A percentile compares a stretch with the other conserved stretches of the same genome.
phyloP scores from a whole-genome alignment of 2,888 invertebrate genomes.

The Lathronympha strigana region DNA sequence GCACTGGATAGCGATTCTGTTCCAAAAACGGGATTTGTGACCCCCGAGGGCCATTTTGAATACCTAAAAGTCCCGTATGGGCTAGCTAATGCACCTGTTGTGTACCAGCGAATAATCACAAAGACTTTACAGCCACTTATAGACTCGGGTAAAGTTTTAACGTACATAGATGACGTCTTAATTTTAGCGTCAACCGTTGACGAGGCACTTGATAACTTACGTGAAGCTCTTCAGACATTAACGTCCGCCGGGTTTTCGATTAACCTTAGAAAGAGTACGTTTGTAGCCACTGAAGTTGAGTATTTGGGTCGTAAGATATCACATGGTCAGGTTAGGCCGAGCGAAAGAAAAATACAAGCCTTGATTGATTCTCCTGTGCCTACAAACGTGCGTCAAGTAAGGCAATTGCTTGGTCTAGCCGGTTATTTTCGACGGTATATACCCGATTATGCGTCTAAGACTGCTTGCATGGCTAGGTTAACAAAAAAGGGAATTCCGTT shows the following conservation, averaged over 20 bases:
- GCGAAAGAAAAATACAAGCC: neutral
- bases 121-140: neutral
- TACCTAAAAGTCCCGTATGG: neutral
- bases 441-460: neutral
- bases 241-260: neutral
- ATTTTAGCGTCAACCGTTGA: neutral
- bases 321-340: no score
- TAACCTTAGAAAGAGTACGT: neutral
- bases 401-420: neutral
- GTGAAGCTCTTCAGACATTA: neutral
- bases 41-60: neutral
- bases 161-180: neutral
- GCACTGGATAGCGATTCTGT: no score
- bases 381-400: neutral
- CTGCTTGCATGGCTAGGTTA: neutral
- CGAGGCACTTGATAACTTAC: neutral
- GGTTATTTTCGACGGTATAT: neutral
- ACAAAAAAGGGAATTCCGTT: neutral
- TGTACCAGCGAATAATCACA: neutral
- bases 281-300: no score
- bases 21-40: no score
- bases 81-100: neutral
- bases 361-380: neutral
- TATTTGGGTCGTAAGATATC: neutral
- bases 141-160: neutral